These are phyloP conservation scores for Oscheius sp. DNA, from an alignment of 2,888 invertebrate species.

Conservation along the genomic window DNA sequence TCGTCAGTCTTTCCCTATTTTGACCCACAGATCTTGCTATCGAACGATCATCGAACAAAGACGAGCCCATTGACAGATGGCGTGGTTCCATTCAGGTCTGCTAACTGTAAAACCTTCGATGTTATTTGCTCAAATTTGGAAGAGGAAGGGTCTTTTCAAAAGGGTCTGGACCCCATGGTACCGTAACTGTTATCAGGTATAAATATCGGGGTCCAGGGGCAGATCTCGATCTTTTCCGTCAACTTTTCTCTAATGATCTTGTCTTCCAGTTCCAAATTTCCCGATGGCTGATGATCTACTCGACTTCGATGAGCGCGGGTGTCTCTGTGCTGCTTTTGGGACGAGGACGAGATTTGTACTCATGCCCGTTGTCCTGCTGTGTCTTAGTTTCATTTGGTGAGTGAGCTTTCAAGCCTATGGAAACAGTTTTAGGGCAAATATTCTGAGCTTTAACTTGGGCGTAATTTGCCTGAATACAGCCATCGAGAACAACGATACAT, in stretches of 20 bases:
- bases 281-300: slow-evolving; percentile 5
- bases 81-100: neutral
- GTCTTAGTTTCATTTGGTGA: slow-evolving; percentile 27
- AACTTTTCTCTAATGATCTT: neutral
- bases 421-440: slow-evolving; percentile 20
- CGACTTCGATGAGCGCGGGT: slow-evolving; percentile 8
- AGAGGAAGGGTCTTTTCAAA: too few relatives aligned
- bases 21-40: neutral
- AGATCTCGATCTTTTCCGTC: neutral
- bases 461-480: slow-evolving; percentile 23
- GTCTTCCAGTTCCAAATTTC: slow-evolving; percentile 5
- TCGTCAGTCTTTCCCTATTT: too few relatives aligned
- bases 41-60: slow-evolving; percentile 28
- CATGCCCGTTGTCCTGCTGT: slow-evolving; percentile 23
- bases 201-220: too few relatives aligned
- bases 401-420: neutral
- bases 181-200: too few relatives aligned
- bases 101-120: too few relatives aligned
- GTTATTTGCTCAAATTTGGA: too few relatives aligned
- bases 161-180: too few relatives aligned
- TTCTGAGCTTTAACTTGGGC: slow-evolving; percentile 22
- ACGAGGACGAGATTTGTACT: slow-evolving; percentile 24
- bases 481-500: neutral
- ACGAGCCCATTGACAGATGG: slow-evolving; percentile 17
- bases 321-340: slow-evolving; percentile 12